Conservation (phyloP, 2,797 vertebrate genomes). For the Pipistrellus pipistrellus region DNA sequence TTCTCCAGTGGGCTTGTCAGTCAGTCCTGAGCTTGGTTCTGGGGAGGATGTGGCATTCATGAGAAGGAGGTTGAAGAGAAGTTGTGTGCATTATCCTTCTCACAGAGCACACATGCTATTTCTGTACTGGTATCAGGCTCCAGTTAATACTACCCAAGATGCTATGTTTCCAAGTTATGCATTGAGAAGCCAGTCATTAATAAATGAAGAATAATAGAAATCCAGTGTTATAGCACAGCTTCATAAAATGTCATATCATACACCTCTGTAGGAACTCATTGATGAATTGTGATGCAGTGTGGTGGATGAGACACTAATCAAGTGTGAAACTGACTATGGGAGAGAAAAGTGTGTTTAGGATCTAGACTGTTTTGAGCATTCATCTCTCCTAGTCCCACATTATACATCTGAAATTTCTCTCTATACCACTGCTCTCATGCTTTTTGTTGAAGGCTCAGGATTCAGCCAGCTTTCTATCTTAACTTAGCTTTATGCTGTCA, state of each 20-base stretch:
- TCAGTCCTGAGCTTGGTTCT: slow-evolving; percentile 81
- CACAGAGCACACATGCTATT: neutral
- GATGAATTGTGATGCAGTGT: neutral
- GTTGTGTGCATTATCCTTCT: slow-evolving; percentile 48
- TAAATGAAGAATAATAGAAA: neutral
- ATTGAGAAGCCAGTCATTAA: neutral
- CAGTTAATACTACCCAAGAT: neutral
- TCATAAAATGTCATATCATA: neutral
- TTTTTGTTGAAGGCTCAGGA: slow-evolving; percentile 3
- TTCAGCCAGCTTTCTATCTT: neutral
- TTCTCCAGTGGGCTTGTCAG: slow-evolving; percentile 85
- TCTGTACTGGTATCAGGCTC: neutral
- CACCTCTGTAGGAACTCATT: neutral
- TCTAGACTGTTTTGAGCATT: neutral
- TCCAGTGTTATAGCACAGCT: neutral
- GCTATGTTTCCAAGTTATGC: neutral
- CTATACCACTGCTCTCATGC: neutral
- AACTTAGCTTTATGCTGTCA: neutral
- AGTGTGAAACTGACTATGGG: neutral
- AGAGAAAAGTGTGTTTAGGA: neutral
- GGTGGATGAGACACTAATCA: neutral
- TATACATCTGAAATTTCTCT: neutral
- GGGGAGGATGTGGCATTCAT: slow-evolving; percentile 82
- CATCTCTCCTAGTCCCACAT: neutral
- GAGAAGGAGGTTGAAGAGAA: slow-evolving; percentile 57